These are phyloP conservation scores for Rhadinocentrus ornatus DNA, from an alignment of 2,797 vertebrate genomes.

Conservation along the genomic window DNA sequence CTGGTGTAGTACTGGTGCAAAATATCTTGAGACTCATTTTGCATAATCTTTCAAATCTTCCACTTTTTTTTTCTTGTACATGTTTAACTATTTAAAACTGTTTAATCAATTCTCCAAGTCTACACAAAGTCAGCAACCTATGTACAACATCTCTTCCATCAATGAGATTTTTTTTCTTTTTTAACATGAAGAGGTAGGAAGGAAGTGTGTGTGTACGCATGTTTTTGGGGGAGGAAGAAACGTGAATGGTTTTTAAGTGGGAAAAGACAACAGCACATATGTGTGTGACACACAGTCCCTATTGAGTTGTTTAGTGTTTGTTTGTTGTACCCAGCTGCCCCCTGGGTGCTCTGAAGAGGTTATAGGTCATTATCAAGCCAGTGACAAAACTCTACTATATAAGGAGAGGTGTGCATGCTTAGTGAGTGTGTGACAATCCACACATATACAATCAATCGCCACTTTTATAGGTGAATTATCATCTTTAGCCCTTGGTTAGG, in stretches of 20 bases:
- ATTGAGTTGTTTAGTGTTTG: slow-evolving; percentile 78
- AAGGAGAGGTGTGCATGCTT: slow-evolving; percentile 53
- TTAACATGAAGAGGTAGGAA: neutral
- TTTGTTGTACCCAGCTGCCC: slow-evolving; percentile 67
- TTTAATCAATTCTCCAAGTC: neutral
- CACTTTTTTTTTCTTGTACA: no score
- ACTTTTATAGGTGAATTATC: slow-evolving; percentile 11
- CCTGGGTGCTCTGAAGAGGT: slow-evolving; percentile 60
- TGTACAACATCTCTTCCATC: neutral
- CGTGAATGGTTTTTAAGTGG: slow-evolving; percentile 63
- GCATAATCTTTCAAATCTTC: neutral
- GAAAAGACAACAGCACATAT: slow-evolving; percentile 53
- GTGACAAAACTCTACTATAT: slow-evolving; percentile 65
- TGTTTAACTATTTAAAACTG: neutral
- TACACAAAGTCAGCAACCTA: neutral
- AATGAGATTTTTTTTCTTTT: neutral
- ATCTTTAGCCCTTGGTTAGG: neutral
- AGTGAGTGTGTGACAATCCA: slow-evolving; percentile 54
- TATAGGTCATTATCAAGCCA: slow-evolving; percentile 76
- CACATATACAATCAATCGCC: slow-evolving; percentile 35
- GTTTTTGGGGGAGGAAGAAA: slow-evolving; percentile 28
- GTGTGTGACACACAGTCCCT: slow-evolving; percentile 50
- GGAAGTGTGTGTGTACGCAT: slow-evolving; percentile 3
- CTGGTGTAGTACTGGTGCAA: neutral
- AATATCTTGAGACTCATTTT: neutral